Percentiles rank a stretch among this genome's conserved stretches.
phyloP scores from a whole-genome alignment of 1,140 invertebrate genomes.

The Stegodyphus mimosarum region DNA sequence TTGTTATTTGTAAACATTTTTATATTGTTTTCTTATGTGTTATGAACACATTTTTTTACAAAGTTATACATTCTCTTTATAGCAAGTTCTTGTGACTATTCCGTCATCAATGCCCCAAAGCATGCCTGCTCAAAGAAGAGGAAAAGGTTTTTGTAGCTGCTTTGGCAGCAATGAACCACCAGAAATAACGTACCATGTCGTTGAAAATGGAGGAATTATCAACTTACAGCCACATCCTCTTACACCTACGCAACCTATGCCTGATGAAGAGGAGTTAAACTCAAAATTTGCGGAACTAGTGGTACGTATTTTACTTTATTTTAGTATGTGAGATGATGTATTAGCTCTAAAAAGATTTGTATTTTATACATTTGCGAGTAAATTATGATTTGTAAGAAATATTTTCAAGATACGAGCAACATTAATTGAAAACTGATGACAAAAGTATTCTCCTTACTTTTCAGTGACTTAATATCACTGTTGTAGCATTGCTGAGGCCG shows the following conservation, averaged over 20 bases:
- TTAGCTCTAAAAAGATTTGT: neutral
- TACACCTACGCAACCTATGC: conserved; percentile 90
- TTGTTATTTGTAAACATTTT: too few species aligned
- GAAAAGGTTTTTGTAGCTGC: conserved; percentile 63
- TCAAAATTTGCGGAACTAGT: conserved; percentile 93
- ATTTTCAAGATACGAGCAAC: too few species aligned
- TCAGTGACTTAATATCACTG: too few species aligned
- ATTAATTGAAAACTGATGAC: too few species aligned
- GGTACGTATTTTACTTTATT: conserved; percentile 70
- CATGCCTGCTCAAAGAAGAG: conserved; percentile 53
- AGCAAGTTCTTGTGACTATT: conserved; percentile 51
- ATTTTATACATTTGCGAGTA: neutral
- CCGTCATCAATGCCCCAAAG: conserved; percentile 42
- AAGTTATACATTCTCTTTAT: neutral
- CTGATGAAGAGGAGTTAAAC: conserved; percentile 89
- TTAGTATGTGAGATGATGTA: neutral
- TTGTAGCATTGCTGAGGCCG: too few species aligned
- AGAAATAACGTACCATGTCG: conserved; percentile 90
- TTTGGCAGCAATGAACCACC: conserved; percentile 85
- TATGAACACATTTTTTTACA: neutral
- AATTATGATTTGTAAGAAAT: neutral
- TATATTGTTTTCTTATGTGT: too few species aligned
- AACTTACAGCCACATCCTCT: conserved; percentile 79
- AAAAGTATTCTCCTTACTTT: too few species aligned
- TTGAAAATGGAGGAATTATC: conserved; percentile 85